Conservation (phyloP, 2,888 invertebrate genomes). For the Agrenia bidenticulata region DNA sequence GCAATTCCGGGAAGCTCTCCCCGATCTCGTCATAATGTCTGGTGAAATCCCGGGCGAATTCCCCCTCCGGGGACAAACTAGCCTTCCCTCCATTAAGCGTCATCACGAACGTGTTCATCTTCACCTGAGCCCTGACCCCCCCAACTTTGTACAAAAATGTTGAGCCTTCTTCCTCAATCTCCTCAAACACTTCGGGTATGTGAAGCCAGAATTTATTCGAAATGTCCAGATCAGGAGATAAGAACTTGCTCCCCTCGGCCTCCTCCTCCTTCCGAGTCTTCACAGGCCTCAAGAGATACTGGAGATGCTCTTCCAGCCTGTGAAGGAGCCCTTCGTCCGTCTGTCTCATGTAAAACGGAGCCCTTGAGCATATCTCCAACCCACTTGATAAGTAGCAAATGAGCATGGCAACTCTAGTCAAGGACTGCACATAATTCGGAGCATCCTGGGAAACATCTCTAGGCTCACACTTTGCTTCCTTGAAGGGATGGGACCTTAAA, state of each 20-base stretch:
- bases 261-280: conserved; percentile 31
- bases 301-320: conserved; percentile 41
- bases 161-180: conserved; percentile 37
- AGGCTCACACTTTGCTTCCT: conserved; percentile 24
- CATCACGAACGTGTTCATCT: conserved; percentile 37
- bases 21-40: conserved; percentile 39
- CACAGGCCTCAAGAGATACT: conserved; percentile 35
- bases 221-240: conserved; percentile 21
- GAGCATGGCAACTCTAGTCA: conserved; percentile 31
- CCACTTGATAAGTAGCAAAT: conserved; percentile 40
- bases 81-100: conserved; percentile 23
- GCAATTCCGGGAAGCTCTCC: conserved; percentile 39
- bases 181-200: conserved; percentile 42
- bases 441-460: conserved; percentile 9
- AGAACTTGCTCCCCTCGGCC: background rate
- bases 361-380: conserved; percentile 33
- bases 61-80: conserved; percentile 30
- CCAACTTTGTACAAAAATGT: conserved; percentile 33
- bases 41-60: conserved; percentile 39
- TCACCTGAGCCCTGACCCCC: conserved; percentile 32
- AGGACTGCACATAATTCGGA: conserved; percentile 32
- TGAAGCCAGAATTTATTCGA: conserved; percentile 34
- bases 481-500: conserved; percentile 39
- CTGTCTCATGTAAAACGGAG: conserved; percentile 38
- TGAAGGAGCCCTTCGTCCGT: conserved; percentile 38